Evolutionary conservation across 2,797 vertebrate genomes (phyloP).

Genomic region (Catharus ustulatus): DNA sequence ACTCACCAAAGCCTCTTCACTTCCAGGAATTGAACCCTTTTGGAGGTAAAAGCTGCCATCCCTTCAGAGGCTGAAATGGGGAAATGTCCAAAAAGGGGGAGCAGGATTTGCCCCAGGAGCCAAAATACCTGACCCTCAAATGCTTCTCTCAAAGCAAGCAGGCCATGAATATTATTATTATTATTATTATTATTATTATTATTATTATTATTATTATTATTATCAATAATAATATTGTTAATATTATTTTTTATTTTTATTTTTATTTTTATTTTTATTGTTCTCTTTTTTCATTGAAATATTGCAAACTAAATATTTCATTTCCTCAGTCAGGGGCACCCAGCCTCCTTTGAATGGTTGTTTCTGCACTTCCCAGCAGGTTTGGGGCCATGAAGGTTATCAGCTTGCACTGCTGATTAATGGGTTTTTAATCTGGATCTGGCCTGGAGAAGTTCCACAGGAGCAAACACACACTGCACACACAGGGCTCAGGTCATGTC

Average conservation of each 20-base stretch:
- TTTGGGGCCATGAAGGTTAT: background rate
- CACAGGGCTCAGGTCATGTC: rapidly evolving
- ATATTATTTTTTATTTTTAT: background rate
- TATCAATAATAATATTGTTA: rapidly evolving
- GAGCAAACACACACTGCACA: background rate
- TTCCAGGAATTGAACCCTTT: background rate
- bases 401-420: background rate
- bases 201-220: background rate
- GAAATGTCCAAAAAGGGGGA: background rate
- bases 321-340: background rate
- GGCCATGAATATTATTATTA: rapidly evolving
- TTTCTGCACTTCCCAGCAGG: background rate
- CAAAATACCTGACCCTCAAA: background rate
- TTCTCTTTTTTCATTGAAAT: background rate
- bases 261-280: background rate
- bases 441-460: background rate
- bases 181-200: background rate
- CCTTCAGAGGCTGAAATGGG: background rate
- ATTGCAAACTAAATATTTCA: background rate
- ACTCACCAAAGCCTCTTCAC: background rate
- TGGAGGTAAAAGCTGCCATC: too few species aligned
- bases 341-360: background rate
- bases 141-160: background rate
- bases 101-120: background rate
- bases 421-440: background rate